Evolutionary conservation across 2,113 vertebrate genomes (phyloP).

Genomic region (Pelusios castaneus): DNA sequence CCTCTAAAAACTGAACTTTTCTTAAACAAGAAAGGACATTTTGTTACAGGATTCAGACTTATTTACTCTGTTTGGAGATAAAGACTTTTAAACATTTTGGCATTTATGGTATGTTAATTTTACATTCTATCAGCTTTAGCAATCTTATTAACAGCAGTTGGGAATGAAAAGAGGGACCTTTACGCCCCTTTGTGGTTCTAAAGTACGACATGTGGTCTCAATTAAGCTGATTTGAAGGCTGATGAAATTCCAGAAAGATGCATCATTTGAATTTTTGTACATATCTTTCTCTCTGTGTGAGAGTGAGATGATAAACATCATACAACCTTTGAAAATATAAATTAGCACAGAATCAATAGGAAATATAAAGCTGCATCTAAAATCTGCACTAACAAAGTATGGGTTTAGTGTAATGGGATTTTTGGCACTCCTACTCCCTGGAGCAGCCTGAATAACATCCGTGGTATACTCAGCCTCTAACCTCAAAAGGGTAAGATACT

Average conservation of each 20-base stretch:
- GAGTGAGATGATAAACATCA: not conserved
- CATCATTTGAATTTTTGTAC: not conserved
- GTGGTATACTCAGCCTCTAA: not conserved
- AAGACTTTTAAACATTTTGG: not conserved
- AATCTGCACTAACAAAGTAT: not conserved
- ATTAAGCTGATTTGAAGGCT: not conserved
- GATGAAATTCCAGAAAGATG: not conserved
- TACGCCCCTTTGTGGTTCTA: not conserved
- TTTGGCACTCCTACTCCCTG: not conserved
- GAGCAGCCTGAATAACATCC: slow-evolving; percentile 13
- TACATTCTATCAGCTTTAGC: not conserved
- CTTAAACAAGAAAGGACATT: not conserved
- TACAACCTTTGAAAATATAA: not conserved
- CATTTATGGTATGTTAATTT: not conserved
- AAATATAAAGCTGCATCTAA: not conserved
- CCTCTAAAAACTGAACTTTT: not conserved
- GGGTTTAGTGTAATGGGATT: not conserved
- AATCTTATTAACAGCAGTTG: not conserved
- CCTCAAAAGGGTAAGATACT: slow-evolving; percentile 34
- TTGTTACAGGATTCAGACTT: not conserved
- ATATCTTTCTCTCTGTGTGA: too few relatives aligned
- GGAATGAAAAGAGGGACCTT: not conserved
- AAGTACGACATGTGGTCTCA: not conserved
- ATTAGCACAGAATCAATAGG: not conserved
- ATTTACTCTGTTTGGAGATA: not conserved